phyloP scores from a whole-genome alignment of 2,888 invertebrate species.

The Clanis bilineata region DNA sequence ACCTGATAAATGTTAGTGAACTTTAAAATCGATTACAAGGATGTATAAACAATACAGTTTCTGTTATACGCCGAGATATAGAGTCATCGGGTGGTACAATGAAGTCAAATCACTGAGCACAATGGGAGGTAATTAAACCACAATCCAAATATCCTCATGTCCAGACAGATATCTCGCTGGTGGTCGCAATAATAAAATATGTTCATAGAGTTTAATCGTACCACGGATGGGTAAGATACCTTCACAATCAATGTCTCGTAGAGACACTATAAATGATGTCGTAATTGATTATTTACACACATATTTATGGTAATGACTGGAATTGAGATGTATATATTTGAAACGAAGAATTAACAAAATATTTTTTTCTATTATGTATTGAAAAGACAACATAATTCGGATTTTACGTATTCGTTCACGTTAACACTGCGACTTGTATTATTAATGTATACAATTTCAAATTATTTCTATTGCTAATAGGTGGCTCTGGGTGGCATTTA shows the following conservation, averaged over 20 bases:
- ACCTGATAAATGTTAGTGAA: constrained; percentile 27
- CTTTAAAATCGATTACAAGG: constrained; percentile 26
- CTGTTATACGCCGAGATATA: constrained; percentile 16
- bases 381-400: too few species aligned
- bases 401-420: too few species aligned
- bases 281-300: too few species aligned
- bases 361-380: too few species aligned
- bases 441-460: too few species aligned
- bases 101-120: constrained; percentile 58
- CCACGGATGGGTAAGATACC: constrained; percentile 26
- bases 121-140: constrained; percentile 78
- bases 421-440: too few species aligned
- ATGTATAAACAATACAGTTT: constrained; percentile 31
- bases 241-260: constrained; percentile 30
- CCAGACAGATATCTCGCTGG: constrained; percentile 69
- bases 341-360: too few species aligned
- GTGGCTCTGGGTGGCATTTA: too few species aligned
- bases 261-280: constrained; percentile 29
- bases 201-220: constrained; percentile 39
- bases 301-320: too few species aligned
- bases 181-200: constrained; percentile 70
- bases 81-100: constrained; percentile 31
- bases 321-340: too few species aligned
- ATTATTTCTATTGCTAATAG: too few species aligned
- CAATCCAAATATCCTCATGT: constrained; percentile 75